Conservation (phyloP, 2,888 invertebrate genomes). For the Thymelicus sylvestris region DNA sequence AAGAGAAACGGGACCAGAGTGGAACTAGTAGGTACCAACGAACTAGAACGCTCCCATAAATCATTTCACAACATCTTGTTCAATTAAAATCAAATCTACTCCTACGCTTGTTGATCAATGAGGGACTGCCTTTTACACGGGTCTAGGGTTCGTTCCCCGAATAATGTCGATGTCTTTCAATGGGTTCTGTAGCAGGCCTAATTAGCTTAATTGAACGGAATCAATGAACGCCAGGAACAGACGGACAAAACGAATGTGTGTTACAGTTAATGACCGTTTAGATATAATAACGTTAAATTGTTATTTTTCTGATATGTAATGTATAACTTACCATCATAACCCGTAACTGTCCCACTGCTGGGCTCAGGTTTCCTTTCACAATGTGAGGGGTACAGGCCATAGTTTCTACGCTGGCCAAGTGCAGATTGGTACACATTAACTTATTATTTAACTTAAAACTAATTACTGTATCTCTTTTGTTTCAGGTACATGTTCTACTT, state of each 20-base stretch:
- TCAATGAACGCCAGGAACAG: conserved; percentile 3
- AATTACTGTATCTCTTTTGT: neutral
- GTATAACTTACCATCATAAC: too few relatives aligned
- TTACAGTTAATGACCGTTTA: neutral
- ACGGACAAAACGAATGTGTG: conserved; percentile 11
- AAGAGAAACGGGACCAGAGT: too few relatives aligned
- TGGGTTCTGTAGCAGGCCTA: neutral
- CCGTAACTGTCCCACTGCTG: too few relatives aligned
- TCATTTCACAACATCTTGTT: conserved; percentile 10
- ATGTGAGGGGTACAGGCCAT: too few relatives aligned
- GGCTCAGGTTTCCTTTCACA: too few relatives aligned
- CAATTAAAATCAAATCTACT: conserved; percentile 29
- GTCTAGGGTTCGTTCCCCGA: conserved; percentile 9
- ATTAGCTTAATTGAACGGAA: conserved; percentile 29
- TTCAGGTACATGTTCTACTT: neutral
- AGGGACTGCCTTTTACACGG: neutral
- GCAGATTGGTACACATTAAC: neutral
- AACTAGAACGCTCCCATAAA: neutral
- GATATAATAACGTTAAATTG: too few relatives aligned
- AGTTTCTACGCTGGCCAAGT: too few relatives aligned
- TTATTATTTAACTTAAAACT: too few relatives aligned
- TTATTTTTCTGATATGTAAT: neutral
- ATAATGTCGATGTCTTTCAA: conserved; percentile 15
- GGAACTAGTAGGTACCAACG: neutral
- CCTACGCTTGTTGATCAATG: neutral